A percentile compares a stretch with the other conserved stretches of the same genome.
Evolutionary conservation across 2,113 vertebrate genomes (phyloP).

Genomic region (Eclectus roratus): DNA sequence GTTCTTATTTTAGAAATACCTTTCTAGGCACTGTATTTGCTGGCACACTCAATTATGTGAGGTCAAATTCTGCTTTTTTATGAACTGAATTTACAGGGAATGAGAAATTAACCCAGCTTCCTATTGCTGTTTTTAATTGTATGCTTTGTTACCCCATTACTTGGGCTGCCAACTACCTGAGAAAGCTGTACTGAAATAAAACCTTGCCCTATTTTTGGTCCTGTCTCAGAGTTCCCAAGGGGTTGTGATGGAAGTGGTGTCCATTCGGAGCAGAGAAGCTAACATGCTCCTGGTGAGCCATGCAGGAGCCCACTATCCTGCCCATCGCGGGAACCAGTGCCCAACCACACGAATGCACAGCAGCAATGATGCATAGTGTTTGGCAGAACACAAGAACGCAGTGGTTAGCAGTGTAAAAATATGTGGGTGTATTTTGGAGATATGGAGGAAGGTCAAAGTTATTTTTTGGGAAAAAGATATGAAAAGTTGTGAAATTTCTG

Average conservation of each 20-base stretch:
- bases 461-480: not conserved
- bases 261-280: not conserved
- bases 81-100: not conserved
- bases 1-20: not conserved
- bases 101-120: not conserved
- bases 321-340: fast-evolving
- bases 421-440: not conserved
- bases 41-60: too few species aligned
- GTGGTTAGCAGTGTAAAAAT: not conserved
- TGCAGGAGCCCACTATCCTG: fast-evolving
- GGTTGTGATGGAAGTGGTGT: not conserved
- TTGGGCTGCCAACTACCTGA: not conserved
- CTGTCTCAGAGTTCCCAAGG: not conserved
- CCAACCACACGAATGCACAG: not conserved
- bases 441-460: not conserved
- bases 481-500: not conserved
- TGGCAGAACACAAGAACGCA: not conserved
- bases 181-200: not conserved
- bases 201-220: not conserved
- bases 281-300: not conserved
- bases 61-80: not conserved
- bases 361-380: fast-evolving
- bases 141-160: not conserved
- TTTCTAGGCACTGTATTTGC: not conserved
- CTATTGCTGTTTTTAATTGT: not conserved